These are phyloP conservation scores for Gerris buenoi DNA, from an alignment of 1,140 invertebrate species.

Conservation along the genomic window DNA sequence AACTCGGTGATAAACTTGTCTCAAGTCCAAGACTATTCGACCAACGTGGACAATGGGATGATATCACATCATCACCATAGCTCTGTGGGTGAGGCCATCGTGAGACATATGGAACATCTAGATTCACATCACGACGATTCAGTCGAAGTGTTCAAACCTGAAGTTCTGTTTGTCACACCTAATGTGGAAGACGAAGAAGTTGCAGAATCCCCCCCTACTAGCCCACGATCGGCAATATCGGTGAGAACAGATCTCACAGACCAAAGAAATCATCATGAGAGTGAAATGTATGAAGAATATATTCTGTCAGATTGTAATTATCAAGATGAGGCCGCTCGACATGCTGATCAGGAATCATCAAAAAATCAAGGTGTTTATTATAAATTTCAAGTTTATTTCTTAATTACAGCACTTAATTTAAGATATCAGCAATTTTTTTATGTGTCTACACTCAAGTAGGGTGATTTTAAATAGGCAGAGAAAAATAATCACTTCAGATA, in stretches of 20 bases:
- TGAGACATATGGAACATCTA: background rate
- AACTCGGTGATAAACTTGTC: background rate
- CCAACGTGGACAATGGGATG: background rate
- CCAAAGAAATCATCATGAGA: background rate
- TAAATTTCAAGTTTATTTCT: too few species aligned
- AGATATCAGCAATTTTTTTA: too few species aligned
- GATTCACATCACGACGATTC: background rate
- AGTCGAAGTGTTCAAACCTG: background rate
- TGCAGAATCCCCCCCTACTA: background rate
- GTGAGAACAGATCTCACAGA: background rate
- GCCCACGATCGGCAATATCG: background rate
- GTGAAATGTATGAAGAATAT: constrained; percentile 8
- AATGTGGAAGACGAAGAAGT: background rate
- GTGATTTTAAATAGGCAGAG: too few species aligned
- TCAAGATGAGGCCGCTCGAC: constrained; percentile 11
- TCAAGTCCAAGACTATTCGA: constrained; percentile 6
- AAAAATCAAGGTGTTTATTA: background rate
- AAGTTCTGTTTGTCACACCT: background rate
- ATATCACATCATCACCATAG: too few species aligned
- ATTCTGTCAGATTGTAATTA: constrained; percentile 14
- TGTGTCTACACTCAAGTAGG: too few species aligned
- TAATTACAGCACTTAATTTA: too few species aligned
- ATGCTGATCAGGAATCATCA: constrained; percentile 10
- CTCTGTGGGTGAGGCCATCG: too few species aligned
- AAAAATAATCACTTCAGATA: too few species aligned